Evolutionary conservation across 2,113 vertebrate genomes (phyloP).

Genomic region (Calidris pygmaea): DNA sequence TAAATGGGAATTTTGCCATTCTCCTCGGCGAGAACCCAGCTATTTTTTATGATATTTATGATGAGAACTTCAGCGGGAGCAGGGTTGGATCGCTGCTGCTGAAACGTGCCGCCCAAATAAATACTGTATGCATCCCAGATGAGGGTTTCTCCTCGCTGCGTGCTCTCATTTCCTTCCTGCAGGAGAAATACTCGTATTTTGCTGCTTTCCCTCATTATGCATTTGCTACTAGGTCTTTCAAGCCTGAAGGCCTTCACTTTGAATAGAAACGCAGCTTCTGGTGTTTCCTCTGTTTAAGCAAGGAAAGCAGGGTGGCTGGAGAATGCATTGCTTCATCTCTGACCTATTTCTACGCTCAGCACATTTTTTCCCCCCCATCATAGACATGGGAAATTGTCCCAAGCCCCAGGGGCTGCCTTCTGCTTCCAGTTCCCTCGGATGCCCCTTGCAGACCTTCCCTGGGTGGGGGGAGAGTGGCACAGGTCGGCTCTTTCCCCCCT

Average conservation of each 20-base stretch:
- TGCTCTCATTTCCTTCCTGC: background rate
- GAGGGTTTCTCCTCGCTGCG: background rate
- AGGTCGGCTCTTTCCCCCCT: rapidly evolving
- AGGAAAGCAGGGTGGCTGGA: background rate
- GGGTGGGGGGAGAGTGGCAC: background rate
- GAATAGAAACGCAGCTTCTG: conserved; percentile 11
- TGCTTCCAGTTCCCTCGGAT: background rate
- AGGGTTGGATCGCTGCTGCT: background rate
- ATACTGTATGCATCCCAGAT: background rate
- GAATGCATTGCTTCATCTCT: background rate
- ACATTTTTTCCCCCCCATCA: background rate
- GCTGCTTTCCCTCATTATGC: background rate
- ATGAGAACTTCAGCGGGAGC: background rate
- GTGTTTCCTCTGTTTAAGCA: background rate
- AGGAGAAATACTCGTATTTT: background rate
- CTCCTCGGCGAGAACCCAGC: background rate
- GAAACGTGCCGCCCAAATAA: conserved; percentile 26
- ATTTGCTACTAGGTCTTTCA: background rate
- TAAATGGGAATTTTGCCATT: background rate
- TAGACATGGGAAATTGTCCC: background rate
- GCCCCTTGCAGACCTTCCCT: background rate
- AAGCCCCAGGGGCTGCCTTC: background rate
- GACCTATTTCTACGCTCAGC: conserved; percentile 1
- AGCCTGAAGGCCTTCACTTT: background rate
- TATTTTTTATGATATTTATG: background rate